Percentiles rank a stretch among this genome's conserved stretches.
phyloP scores from a whole-genome alignment of 2,797 vertebrate species.

The Molossus alvarezi region DNA sequence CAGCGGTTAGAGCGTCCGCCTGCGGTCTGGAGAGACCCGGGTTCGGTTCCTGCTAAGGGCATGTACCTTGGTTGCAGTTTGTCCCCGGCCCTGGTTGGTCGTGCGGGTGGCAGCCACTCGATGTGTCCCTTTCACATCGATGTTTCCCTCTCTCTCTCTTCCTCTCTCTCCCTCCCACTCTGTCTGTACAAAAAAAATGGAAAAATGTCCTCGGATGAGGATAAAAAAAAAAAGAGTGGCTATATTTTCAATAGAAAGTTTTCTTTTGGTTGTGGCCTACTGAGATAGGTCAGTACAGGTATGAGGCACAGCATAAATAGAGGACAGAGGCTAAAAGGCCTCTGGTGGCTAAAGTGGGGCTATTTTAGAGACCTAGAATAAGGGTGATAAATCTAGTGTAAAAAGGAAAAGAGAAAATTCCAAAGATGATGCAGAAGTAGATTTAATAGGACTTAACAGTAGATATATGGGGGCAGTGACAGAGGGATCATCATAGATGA shows the following conservation, averaged over 20 bases:
- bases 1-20: too few species aligned
- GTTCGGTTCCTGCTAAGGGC: too few species aligned
- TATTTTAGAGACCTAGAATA: background rate
- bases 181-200: too few species aligned
- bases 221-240: background rate
- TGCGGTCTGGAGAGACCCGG: too few species aligned
- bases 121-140: too few species aligned
- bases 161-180: too few species aligned
- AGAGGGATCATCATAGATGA: background rate
- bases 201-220: too few species aligned
- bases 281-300: background rate
- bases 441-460: constrained; percentile 39
- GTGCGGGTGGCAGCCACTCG: too few species aligned
- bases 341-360: background rate
- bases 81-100: too few species aligned
- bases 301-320: background rate
- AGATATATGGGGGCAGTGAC: background rate
- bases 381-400: background rate
- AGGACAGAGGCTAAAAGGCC: background rate
- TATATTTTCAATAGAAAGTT: background rate
- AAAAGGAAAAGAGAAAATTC: constrained; percentile 29
- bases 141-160: too few species aligned
- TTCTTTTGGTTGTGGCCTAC: background rate
- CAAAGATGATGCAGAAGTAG: constrained; percentile 32
- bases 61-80: too few species aligned